Base-by-base conservation (phyloP, 2,888 invertebrate genomes). In the Calliphora vomitoria region DNA sequence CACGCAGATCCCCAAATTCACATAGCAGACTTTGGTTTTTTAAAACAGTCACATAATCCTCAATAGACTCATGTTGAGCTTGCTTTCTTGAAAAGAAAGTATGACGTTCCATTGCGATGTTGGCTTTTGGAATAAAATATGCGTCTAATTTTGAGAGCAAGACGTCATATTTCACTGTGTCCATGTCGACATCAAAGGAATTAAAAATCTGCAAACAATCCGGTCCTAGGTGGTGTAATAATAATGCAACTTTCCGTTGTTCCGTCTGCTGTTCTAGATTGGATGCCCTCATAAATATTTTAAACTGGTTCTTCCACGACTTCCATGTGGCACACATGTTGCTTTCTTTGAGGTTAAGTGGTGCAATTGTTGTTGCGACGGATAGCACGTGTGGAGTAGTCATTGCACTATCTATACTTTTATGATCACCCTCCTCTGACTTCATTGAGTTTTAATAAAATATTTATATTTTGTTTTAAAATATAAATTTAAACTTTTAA, bases 281-380 rank as follows among this genome's bases (percentile, higher is more conserved):
- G 8, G 82, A 88, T 0, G 89, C 88, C 5, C 88, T 76, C n/a
- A 88, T 15, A 81, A 88, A 89, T 4, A 89, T 84, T 53, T 88
- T 88, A 50, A 88, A 89, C 31, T 85, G 86, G 0, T 8, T 88
- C 4, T 69, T 60, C 88, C 86, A 89, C 53, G 85, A 82, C 66
- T 87, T 88, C 86, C 89, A 89, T 11, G 55, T 66, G 8, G 15
- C 75, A 18, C 82, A 75, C 71, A 85, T 66, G 75, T 85, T 88
- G 11, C 60, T 31, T 44, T 62, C 64, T 47, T 78, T 88, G 38
- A 88, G 53, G 68, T 85, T 78, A 72, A 85, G 69, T 76, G 66
- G 84, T 20, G 62, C 53, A 58, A 85, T 83, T 72, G 72, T 72
- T 55, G 71, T 55, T 72, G 71, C 55, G 18, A 72, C 55, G 0